Conservation (phyloP, 2,113 vertebrate genomes). For the Spea bombifrons region DNA sequence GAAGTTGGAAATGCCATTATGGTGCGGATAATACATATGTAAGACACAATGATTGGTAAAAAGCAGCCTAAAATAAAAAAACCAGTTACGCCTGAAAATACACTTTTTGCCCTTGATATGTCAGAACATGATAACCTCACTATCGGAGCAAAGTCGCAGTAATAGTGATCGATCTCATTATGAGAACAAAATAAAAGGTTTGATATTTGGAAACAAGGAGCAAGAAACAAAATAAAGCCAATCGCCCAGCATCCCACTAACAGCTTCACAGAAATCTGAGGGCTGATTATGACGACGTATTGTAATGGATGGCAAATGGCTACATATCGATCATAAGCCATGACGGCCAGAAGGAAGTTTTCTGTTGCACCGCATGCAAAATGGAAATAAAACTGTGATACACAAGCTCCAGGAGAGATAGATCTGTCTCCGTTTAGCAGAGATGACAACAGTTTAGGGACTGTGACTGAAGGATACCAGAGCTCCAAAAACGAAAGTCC, state of each 20-base stretch:
- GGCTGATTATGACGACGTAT: conserved; percentile 22
- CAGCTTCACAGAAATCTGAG: background rate
- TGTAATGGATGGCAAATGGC: conserved; percentile 29
- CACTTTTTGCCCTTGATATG: background rate
- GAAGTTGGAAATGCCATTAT: background rate
- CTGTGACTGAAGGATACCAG: conserved; percentile 29
- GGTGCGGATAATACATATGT: conserved; percentile 5
- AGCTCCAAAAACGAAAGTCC: conserved; percentile 30
- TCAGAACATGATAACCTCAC: conserved; percentile 20
- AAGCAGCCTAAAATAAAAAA: conserved; percentile 27
- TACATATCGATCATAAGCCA: conserved; percentile 35
- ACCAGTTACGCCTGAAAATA: background rate
- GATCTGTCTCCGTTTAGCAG: background rate
- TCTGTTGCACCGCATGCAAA: conserved; percentile 19
- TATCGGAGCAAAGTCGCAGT: conserved; percentile 28
- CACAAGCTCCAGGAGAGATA: conserved; percentile 5
- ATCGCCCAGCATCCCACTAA: background rate
- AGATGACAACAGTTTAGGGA: conserved; percentile 17
- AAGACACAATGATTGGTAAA: conserved; percentile 16
- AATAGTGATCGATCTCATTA: conserved; percentile 28
- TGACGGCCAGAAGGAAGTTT: conserved; percentile 5
- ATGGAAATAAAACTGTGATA: conserved; percentile 35
- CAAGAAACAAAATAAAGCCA: background rate
- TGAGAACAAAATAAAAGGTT: conserved; percentile 12
- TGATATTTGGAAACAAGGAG: conserved; percentile 21